Evolutionary conservation across 2,113 vertebrate species (phyloP), one percentile per base, ranked within the genome.

Genomic region (Hydrochoerus hydrochaeris): DNA sequence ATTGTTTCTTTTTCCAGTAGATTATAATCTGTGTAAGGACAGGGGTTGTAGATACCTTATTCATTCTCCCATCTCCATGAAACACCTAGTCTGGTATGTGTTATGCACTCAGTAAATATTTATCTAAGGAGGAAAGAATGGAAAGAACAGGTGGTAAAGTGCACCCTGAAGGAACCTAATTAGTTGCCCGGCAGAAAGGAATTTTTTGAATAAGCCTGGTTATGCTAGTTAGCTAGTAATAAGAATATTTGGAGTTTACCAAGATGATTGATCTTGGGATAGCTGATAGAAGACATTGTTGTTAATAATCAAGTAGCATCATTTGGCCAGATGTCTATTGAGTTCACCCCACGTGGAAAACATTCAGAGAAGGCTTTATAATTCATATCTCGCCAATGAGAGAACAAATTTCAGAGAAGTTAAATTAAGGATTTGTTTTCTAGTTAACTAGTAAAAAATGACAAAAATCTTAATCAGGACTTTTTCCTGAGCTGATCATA

Each of bases 51-150:
- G 17, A 19, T 41, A 17, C 46, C 77, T 73, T 67, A 85, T 71
- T 62, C 69, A 85, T 91, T 73, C 65, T 95, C 62, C 57, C 38
- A 32, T 90, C 35, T 96, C 30, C n/a, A 49, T 0, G 5, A 30
- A 81, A 13, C n/a, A 85, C 49, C 95, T 69, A 96, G 22, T 91
- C 54, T 88, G 75, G 26, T 73, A 3, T 92, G 84, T 80, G 71
- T 63, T 71, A 94, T 24, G 16, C 84, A 38, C 14, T 63, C 67
- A 91, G 80, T 85, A 88, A 84, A 89, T 90, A 91, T 57, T 88
- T 89, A 87, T 57, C 80, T 35, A 91, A 83, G 19, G 35, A 94
- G 90, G 35, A 86, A 97, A 83, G 28, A 91, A 80, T 91, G 63
- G 89, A 75, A 81, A 88, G 38, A 95, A 83, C 9, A 88, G 5